Percentiles rank a stretch among this genome's conserved stretches.
Evolutionary conservation across 2,888 invertebrate species (phyloP).

Genomic region (Drosophila buzzatii): DNA sequence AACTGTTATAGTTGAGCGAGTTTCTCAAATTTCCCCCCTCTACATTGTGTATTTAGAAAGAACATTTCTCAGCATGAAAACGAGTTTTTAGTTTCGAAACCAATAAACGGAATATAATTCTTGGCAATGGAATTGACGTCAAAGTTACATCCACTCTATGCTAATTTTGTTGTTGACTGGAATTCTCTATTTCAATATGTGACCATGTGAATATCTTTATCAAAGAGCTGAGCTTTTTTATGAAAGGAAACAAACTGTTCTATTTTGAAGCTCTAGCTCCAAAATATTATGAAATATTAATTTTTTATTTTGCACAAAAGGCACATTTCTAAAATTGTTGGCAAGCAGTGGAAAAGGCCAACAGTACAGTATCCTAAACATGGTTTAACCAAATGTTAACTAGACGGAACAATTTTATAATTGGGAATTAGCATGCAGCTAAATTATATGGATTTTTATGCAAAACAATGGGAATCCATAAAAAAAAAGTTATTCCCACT

Average conservation of each 20-base stretch:
- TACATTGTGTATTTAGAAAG: neutral
- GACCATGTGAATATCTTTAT: too few relatives aligned
- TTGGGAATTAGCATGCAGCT: neutral
- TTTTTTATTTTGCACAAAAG: too few relatives aligned
- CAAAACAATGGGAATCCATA: slow-evolving; percentile 1
- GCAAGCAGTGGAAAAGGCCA: too few relatives aligned
- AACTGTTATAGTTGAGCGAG: slow-evolving; percentile 8
- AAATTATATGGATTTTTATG: neutral
- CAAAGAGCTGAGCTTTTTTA: too few relatives aligned
- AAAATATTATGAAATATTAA: too few relatives aligned
- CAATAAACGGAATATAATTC: neutral
- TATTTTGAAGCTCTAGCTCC: too few relatives aligned
- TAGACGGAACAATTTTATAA: neutral
- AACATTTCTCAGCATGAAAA: neutral
- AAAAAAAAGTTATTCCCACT: neutral
- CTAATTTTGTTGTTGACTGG: too few relatives aligned
- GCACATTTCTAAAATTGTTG: too few relatives aligned
- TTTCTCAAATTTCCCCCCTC: slow-evolving; percentile 25
- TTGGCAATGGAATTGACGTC: neutral
- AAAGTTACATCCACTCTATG: neutral
- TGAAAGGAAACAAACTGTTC: too few relatives aligned
- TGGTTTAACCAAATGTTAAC: neutral
- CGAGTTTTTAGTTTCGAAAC: neutral
- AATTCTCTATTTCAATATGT: too few relatives aligned
- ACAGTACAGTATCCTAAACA: too few relatives aligned